Conservation (phyloP, 2,797 vertebrate species). For the Alauda arvensis region DNA sequence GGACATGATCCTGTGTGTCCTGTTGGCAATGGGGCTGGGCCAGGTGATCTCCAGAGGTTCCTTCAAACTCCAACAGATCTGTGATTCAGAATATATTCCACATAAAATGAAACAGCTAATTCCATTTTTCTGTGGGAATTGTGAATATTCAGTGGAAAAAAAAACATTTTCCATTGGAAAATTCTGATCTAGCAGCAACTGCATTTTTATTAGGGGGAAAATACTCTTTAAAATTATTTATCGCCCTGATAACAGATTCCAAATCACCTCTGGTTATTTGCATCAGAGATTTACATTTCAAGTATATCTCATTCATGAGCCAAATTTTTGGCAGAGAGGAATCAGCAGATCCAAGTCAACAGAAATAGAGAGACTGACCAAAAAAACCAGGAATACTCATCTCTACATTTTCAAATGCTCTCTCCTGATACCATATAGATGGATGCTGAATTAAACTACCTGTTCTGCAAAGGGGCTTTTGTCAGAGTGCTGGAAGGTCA, state of each 20-base stretch:
- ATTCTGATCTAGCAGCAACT: not conserved
- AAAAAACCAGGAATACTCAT: not conserved
- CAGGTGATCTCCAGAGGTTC: not conserved
- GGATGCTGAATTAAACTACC: not conserved
- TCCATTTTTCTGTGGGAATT: not conserved
- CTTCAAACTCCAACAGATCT: not conserved
- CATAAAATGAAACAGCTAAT: not conserved
- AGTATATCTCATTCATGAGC: not conserved
- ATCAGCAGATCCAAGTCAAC: constrained; percentile 29
- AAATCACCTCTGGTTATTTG: constrained; percentile 11
- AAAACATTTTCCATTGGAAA: not conserved
- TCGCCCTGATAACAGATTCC: constrained; percentile 16
- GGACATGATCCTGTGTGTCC: not conserved
- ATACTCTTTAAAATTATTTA: not conserved
- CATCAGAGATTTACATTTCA: constrained; percentile 52
- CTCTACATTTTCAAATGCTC: not conserved
- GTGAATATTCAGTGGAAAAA: not conserved
- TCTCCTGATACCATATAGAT: not conserved
- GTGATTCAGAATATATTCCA: not conserved
- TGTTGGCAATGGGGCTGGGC: not conserved
- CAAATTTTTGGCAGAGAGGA: constrained; percentile 29
- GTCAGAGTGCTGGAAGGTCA: not conserved
- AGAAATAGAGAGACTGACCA: not conserved
- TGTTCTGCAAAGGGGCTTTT: not conserved
- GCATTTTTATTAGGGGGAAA: not conserved